Conservation (phyloP, 2,113 vertebrate species). For the Scalopus aquaticus region DNA sequence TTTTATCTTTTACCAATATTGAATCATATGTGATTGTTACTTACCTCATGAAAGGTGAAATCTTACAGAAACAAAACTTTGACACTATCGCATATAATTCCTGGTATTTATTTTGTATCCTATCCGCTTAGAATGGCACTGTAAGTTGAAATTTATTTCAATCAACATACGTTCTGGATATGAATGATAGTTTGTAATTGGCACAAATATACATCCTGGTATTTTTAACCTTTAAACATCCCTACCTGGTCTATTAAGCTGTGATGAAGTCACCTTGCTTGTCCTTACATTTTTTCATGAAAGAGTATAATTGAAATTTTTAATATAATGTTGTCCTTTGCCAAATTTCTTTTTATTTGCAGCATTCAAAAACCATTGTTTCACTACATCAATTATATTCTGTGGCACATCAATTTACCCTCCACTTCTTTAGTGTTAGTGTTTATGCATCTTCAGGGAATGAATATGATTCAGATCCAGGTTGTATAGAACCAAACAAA, state of each 20-base stretch:
- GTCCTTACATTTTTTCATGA: constrained; percentile 4
- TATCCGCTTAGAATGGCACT: background rate
- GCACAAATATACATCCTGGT: background rate
- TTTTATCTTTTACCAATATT: constrained; percentile 20
- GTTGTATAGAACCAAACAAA: constrained; percentile 4
- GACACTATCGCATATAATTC: background rate
- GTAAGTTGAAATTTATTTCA: constrained; percentile 55
- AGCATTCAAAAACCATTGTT: background rate
- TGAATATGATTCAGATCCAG: constrained; percentile 34
- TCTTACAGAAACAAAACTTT: constrained; percentile 28
- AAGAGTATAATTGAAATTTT: constrained; percentile 49
- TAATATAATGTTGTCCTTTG: constrained; percentile 43
- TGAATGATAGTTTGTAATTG: background rate
- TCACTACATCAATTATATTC: constrained; percentile 13
- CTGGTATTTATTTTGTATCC: background rate
- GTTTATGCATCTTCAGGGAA: constrained; percentile 35
- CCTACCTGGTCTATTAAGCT: background rate
- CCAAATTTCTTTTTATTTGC: constrained; percentile 45
- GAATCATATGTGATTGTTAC: background rate
- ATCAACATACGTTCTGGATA: background rate
- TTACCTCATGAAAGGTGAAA: background rate
- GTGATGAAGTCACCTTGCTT: constrained; percentile 17
- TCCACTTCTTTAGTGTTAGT: constrained; percentile 58
- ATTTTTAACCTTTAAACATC: background rate
- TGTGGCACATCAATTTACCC: constrained; percentile 54